These are phyloP conservation scores for Coptodon bakossiorum DNA, from an alignment of 2,113 vertebrate species.

Conservation along the genomic window DNA sequence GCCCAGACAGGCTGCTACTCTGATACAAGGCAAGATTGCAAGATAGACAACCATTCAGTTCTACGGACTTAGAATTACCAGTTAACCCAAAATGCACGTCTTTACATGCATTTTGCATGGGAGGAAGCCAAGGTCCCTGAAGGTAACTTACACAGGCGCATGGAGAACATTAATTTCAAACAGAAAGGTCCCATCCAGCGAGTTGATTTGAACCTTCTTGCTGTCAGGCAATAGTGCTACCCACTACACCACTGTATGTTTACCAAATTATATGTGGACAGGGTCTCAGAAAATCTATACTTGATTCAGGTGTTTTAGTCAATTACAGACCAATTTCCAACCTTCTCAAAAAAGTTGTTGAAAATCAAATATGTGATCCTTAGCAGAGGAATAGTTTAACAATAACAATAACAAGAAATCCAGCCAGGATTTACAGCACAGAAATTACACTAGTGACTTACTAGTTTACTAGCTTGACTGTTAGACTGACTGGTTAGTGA, in stretches of 20 bases:
- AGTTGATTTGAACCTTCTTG: not conserved
- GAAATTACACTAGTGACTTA: not conserved
- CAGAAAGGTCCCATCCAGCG: not conserved
- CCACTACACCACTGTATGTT: not conserved
- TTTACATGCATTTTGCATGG: not conserved
- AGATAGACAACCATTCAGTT: not conserved
- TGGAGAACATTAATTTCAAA: not conserved
- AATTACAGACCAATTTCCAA: not conserved
- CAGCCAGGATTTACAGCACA: not conserved
- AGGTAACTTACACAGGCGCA: not conserved
- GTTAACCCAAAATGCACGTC: not conserved
- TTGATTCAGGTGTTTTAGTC: not conserved
- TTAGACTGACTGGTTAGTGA: not conserved
- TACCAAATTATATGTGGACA: not conserved
- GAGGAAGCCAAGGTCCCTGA: not conserved
- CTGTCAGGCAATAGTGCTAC: not conserved
- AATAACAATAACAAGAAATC: not conserved
- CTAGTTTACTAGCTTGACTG: not conserved
- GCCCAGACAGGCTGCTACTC: not conserved
- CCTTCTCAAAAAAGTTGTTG: not conserved
- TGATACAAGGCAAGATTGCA: not conserved
- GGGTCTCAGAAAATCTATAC: not conserved
- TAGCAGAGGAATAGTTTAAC: not conserved
- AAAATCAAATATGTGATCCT: not conserved
- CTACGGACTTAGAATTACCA: not conserved